Percentiles rank a stretch among this genome's conserved stretches.
These are phyloP conservation scores for Colossoma macropomum DNA, from an alignment of 2,113 vertebrate genomes.

Conservation along the genomic window DNA sequence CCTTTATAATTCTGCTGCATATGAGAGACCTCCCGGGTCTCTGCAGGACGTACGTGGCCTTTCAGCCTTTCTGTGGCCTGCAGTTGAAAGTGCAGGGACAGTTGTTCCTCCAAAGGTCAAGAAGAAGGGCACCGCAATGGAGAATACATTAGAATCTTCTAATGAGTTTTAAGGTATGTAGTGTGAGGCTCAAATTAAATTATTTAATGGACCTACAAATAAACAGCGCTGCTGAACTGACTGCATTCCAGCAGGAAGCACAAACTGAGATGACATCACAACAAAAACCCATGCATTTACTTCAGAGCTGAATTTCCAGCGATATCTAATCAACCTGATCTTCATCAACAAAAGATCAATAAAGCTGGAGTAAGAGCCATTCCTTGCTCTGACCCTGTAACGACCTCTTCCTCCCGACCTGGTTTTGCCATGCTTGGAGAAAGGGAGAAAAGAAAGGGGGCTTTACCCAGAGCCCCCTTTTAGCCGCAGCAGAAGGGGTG, in stretches of 20 bases:
- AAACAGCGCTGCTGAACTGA: too few species aligned
- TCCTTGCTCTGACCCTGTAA: conserved; percentile 75
- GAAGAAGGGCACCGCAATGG: conserved; percentile 28
- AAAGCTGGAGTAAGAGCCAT: conserved; percentile 67
- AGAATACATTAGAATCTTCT: background rate
- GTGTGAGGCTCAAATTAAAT: background rate
- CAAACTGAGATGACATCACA: background rate
- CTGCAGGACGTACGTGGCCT: conserved; percentile 71
- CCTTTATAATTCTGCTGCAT: conserved; percentile 75
- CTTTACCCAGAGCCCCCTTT: conserved; percentile 60
- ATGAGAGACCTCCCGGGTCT: conserved; percentile 78
- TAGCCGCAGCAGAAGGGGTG: conserved; percentile 68
- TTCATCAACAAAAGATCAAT: conserved; percentile 71
- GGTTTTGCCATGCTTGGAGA: conserved; percentile 48
- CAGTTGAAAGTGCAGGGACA: conserved; percentile 63
- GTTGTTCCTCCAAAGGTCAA: conserved; percentile 53
- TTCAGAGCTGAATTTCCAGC: conserved; percentile 55
- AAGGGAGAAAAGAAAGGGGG: conserved; percentile 41
- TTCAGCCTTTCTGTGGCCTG: conserved; percentile 63
- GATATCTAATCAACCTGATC: conserved; percentile 52
- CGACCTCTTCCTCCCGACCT: conserved; percentile 76
- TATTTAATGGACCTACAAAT: background rate
- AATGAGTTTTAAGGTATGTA: background rate
- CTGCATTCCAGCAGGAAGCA: background rate
- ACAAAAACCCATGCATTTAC: background rate